Evolutionary conservation across 1,140 invertebrate species (phyloP).

Genomic region (Venustaconcha ellipsiformis): DNA sequence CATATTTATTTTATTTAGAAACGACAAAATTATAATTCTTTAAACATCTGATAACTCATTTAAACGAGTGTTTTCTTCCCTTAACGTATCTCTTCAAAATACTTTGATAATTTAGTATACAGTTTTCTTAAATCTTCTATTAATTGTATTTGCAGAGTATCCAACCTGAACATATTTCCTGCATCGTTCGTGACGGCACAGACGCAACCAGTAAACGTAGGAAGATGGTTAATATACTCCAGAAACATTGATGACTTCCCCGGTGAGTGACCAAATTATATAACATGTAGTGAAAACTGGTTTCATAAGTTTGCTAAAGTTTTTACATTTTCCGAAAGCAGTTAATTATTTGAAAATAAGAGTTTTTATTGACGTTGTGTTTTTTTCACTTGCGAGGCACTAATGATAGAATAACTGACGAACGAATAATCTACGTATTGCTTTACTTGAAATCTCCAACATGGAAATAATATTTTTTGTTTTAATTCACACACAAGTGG

Average conservation of each 20-base stretch:
- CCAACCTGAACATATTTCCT: slow-evolving; percentile 17
- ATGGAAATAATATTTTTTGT: too few relatives aligned
- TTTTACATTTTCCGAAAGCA: too few relatives aligned
- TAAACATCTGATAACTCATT: neutral
- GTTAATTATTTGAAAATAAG: too few relatives aligned
- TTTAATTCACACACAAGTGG: too few relatives aligned
- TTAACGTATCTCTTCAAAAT: neutral
- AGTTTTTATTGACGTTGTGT: too few relatives aligned
- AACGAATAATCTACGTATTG: too few relatives aligned
- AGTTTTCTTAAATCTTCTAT: neutral
- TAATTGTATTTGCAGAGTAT: slow-evolving; percentile 7
- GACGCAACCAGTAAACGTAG: slow-evolving; percentile 26
- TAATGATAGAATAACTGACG: too few relatives aligned
- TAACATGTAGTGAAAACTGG: too few relatives aligned
- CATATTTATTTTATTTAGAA: neutral
- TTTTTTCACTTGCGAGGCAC: too few relatives aligned
- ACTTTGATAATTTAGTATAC: neutral
- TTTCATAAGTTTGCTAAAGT: too few relatives aligned
- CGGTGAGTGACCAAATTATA: slow-evolving; percentile 14
- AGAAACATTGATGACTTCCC: slow-evolving; percentile 48
- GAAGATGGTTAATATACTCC: slow-evolving; percentile 45
- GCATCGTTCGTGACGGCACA: slow-evolving; percentile 11
- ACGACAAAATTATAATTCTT: neutral
- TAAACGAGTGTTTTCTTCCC: neutral
- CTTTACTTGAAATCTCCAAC: too few relatives aligned